phyloP scores from a whole-genome alignment of 2,797 vertebrate genomes.

The Lepilemur septentrionalis region DNA sequence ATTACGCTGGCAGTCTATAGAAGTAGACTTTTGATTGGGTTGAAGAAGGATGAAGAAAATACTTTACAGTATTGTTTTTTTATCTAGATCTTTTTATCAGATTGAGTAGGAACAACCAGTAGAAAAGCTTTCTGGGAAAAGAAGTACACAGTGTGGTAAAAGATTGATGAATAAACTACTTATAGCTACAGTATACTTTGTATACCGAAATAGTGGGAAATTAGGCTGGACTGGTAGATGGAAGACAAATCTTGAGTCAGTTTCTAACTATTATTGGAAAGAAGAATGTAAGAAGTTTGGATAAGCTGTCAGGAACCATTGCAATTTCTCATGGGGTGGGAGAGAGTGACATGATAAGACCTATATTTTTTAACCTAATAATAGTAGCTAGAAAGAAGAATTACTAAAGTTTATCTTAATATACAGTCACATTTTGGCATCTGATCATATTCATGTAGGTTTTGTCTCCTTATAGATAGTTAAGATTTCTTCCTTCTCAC shows the following conservation, averaged over 20 bases:
- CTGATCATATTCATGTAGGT: not conserved
- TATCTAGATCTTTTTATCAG: not conserved
- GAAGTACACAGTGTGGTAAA: not conserved
- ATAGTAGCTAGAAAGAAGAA: not conserved
- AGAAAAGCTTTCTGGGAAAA: slow-evolving; percentile 1
- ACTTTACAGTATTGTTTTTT: not conserved
- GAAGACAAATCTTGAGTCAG: not conserved
- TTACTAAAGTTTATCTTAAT: slow-evolving; percentile 9
- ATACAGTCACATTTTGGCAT: not conserved
- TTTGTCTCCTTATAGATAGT: not conserved
- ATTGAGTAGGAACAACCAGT: not conserved
- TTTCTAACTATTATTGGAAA: not conserved
- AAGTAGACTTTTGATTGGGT: not conserved
- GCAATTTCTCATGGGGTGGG: not conserved
- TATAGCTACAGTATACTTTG: not conserved
- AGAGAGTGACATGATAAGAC: not conserved
- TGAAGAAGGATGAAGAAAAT: not conserved
- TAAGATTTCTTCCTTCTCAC: slow-evolving; percentile 14
- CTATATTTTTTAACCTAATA: not conserved
- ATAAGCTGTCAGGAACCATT: not conserved
- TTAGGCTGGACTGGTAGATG: not conserved
- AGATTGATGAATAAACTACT: not conserved
- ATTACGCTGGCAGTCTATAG: not conserved
- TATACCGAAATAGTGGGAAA: not conserved
- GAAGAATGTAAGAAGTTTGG: not conserved